Percentiles rank a stretch among this genome's conserved stretches.
Evolutionary conservation across 2,113 vertebrate genomes (phyloP).

Genomic region (Alosa alosa): DNA sequence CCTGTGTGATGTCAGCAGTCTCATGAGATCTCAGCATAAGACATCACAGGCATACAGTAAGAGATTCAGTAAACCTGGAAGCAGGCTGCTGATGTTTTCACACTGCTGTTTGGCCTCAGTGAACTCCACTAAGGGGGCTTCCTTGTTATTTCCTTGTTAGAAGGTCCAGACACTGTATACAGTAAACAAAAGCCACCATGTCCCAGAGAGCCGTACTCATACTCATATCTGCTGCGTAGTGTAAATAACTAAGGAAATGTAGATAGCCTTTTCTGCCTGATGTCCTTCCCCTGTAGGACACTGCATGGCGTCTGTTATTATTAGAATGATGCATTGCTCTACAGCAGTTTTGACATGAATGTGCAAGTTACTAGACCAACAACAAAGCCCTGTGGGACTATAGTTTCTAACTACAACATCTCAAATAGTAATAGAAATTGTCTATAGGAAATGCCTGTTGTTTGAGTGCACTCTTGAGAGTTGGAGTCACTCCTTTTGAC

Average conservation of each 20-base stretch:
- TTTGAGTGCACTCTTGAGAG: not conserved
- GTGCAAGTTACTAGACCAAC: not conserved
- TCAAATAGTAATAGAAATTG: not conserved
- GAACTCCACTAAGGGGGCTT: not conserved
- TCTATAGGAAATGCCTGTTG: not conserved
- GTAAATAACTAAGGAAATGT: not conserved
- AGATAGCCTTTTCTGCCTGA: not conserved
- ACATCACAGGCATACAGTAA: no score
- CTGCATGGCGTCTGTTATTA: not conserved
- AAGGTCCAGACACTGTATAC: not conserved
- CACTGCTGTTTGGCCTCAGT: not conserved
- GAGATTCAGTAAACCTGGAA: no score
- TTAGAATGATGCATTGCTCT: not conserved
- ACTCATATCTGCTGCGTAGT: not conserved
- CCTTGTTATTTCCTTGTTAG: not conserved
- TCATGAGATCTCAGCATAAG: not conserved
- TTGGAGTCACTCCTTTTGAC: not conserved
- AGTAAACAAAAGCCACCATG: slow-evolving; percentile 3
- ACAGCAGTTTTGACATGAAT: not conserved
- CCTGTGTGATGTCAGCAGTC: not conserved
- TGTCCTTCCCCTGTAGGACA: not conserved
- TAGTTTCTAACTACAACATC: slow-evolving; percentile 6
- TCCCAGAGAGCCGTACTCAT: not conserved
- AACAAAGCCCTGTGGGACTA: not conserved
- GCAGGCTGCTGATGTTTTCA: no score